phyloP scores from a whole-genome alignment of 1,140 invertebrate genomes.

The Campoletis sonorensis region DNA sequence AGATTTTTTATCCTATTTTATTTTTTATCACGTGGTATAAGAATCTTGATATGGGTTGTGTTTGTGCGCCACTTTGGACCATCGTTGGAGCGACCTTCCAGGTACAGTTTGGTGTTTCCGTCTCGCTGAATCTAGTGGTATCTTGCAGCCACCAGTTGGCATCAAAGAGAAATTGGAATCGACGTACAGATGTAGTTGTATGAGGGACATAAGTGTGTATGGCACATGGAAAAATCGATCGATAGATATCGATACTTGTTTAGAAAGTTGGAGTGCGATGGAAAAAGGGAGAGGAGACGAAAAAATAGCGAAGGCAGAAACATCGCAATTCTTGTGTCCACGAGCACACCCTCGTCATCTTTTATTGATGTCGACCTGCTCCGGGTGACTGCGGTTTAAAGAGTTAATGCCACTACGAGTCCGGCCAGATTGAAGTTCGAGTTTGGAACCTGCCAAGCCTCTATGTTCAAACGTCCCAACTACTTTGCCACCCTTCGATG shows the following conservation, averaged over 20 bases:
- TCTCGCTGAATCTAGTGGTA: not conserved
- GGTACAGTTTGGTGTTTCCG: not conserved
- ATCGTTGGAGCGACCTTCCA: not conserved
- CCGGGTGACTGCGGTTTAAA: constrained; percentile 45
- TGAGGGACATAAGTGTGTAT: not conserved
- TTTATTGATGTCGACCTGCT: constrained; percentile 35
- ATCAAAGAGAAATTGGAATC: constrained; percentile 26
- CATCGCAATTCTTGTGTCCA: constrained; percentile 1
- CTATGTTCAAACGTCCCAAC: constrained; percentile 45
- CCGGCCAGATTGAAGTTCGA: constrained; percentile 18
- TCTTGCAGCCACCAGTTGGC: not conserved
- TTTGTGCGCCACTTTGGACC: not conserved
- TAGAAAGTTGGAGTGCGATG: constrained; percentile 53
- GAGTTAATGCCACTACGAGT: constrained; percentile 47
- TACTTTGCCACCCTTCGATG: constrained; percentile 33
- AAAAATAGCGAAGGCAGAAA: constrained; percentile 23
- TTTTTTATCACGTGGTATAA: not conserved
- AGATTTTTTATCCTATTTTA: not conserved
- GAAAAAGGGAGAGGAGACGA: not conserved
- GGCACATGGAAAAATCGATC: not conserved
- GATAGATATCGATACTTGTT: constrained; percentile 23
- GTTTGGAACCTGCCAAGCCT: not conserved
- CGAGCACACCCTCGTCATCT: constrained; percentile 28
- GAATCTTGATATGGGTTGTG: not conserved
- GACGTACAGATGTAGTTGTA: constrained; percentile 8